Evolutionary conservation across 1,140 invertebrate species (phyloP), one percentile per base, ranked within the genome.

Genomic region (Cyphomyrmex costatus): DNA sequence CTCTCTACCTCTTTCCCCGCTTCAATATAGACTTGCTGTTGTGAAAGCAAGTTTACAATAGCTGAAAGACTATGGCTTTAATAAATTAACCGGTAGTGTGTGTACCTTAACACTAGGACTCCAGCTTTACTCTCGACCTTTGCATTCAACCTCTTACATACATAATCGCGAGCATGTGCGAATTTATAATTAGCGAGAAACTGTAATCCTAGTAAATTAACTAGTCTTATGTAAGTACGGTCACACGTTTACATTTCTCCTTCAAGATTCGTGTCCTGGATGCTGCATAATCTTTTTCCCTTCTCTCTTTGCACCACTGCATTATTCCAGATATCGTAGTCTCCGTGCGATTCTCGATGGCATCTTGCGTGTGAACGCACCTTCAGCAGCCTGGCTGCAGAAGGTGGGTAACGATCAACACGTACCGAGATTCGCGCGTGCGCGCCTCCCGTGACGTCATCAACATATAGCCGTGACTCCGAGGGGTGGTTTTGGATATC

Each of bases 321-420:
- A 30, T 78, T 78, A 78, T 65, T 12, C 27, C 27, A 77, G 36
- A 78, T 21, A 21, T 49, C 76, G 42, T 51, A 66, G 36, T 58
- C 56, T 68, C 33, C 46, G 16, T 14, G 53, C 53, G 14, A 21
- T 6, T 0, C 65, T 51, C 36, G 19, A 46, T 63, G 42, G 42
- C n/a, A 36, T 24, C 24, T 73, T 58, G 68, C n/a, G 27, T 63
- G 76, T 71, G 70, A 86, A 88, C 60, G 70, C 36, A 61, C 70
- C 85, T 53, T 85, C 61, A 66, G 36, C 71, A 78, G 58, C 36
- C 14, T 42, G 12, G 49, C 49, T 66, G 87, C 58, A 63, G 77
- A 87, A 88, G 77, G 61, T 87, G 84, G 85, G 80, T 92, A 92
- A 92, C 92, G 92, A 92, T 92, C 89, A 92, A 92, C 92, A 89